These are phyloP conservation scores for Cherax destructor DNA, from an alignment of 1,140 invertebrate species.

Conservation along the genomic window DNA sequence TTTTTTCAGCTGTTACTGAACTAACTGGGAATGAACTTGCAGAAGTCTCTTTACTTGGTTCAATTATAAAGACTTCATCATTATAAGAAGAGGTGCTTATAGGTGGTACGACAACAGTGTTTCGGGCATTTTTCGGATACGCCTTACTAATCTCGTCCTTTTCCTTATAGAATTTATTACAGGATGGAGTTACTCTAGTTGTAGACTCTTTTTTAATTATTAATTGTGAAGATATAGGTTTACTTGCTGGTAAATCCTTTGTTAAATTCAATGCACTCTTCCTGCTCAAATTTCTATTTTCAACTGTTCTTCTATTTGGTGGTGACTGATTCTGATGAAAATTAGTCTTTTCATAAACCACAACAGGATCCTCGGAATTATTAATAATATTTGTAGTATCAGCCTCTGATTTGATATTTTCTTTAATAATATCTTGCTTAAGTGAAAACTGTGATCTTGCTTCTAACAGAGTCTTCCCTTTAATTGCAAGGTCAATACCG, in stretches of 20 bases:
- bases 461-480: background rate
- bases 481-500: background rate
- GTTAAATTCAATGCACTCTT: conserved; percentile 4
- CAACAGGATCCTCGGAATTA: conserved; percentile 49
- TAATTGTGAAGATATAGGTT: background rate
- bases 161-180: conserved; percentile 9
- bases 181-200: conserved; percentile 3
- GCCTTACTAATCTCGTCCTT: background rate
- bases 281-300: background rate
- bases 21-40: background rate
- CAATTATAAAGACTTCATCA: conserved; percentile 29
- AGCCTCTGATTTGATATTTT: conserved; percentile 18
- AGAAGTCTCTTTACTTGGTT: conserved; percentile 6
- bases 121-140: background rate
- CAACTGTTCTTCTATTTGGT: conserved; percentile 8
- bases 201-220: background rate
- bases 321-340: background rate
- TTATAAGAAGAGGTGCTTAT: background rate
- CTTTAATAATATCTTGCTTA: conserved; percentile 22
- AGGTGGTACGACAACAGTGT: background rate
- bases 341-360: conserved; percentile 53
- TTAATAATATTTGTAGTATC: background rate
- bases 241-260: background rate
- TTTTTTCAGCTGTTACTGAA: conserved; percentile 3
- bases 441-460: conserved; percentile 3